Base-by-base conservation (phyloP, 2,113 vertebrate species). In the Pandion haliaetus region DNA sequence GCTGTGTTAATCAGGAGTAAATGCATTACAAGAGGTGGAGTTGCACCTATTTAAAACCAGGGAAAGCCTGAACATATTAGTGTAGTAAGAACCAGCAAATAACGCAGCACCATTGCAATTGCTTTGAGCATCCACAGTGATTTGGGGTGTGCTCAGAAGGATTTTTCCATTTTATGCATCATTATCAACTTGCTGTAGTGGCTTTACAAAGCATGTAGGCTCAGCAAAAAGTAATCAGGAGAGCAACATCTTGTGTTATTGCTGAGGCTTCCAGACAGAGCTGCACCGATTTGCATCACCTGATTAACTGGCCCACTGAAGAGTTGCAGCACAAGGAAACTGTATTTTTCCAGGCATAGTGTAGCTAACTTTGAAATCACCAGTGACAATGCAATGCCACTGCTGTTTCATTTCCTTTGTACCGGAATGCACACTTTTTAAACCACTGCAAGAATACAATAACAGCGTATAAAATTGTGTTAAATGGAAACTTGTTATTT, bases 151-250 rank as follows among this genome's bases (percentile, higher is more conserved):
- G 42, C 90, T 92, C 71, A 44, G 67, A 69, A 84, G 90, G 90
- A 66, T 90, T 92, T 92, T 93, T 88, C 74, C 63, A 90, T 88
- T 93, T 94, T 82, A 73, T 93, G 93, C 79, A 81, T 88, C 95
- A 36, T 94, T 97, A 93, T 93, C 82, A 93, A 5, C 67, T 86
- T 63, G 79, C 92, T 90, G 55, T 50, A 66, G 82, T 50, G 29
- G 92, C 82, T 95, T 86, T 74, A 50, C 90, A 83, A 86, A 78
- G 76, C 62, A 9, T 34, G 55, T 86, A 88, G 71, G 90, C 92
- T 97, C 96, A 96, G 95, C 93, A 93, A n/a, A 88, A 97, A 88
- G 63, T 55, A 73, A 90, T 83, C 9, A 38, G 79, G 80, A 86
- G 79, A 88, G 90, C 63, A 92, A 18, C 93, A 70, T 74, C 89